Conservation (phyloP, 2,797 vertebrate genomes). For the Eidolon dupreanum region DNA sequence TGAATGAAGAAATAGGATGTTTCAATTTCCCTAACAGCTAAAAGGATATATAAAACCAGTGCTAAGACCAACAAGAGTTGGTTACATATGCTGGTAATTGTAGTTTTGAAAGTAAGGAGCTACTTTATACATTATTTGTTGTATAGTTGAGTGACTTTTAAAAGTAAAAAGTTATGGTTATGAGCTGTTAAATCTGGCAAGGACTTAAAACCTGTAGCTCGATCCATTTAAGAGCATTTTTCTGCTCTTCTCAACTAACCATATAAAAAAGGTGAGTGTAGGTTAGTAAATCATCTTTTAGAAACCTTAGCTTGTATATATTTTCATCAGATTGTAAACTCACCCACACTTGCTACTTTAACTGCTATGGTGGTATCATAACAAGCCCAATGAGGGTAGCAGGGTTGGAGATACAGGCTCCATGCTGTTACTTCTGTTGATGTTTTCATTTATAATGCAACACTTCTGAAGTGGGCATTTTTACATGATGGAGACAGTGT, state of each 20-base stretch:
- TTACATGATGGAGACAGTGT: background rate
- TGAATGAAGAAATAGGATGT: background rate
- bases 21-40: background rate
- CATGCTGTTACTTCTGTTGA: background rate
- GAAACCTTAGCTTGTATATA: background rate
- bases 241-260: background rate
- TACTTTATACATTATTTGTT: constrained; percentile 37
- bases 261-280: background rate
- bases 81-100: constrained; percentile 7
- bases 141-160: background rate
- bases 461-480: background rate
- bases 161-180: background rate
- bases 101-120: constrained; percentile 36
- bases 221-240: background rate
- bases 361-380: background rate
- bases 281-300: background rate
- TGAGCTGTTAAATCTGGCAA: background rate
- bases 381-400: too few species aligned
- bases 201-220: background rate
- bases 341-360: background rate
- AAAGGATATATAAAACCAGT: background rate
- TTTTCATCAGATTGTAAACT: background rate
- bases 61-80: background rate
- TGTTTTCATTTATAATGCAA: background rate
- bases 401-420: background rate